Percentiles rank a stretch among this genome's conserved stretches.
Conservation (phyloP, 2,888 invertebrate genomes). For the Clivina fossor region DNA sequence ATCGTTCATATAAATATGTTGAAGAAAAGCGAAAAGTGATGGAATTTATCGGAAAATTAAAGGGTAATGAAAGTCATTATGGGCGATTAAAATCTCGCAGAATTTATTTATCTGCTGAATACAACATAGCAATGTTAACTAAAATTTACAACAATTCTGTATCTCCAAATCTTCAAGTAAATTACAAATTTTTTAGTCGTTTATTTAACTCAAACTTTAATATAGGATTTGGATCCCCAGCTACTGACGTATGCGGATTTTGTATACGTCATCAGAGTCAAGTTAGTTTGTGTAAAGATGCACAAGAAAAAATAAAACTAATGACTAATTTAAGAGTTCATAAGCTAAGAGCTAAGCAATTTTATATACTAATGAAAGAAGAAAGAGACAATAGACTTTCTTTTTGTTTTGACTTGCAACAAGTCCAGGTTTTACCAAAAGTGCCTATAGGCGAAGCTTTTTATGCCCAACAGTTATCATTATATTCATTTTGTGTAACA, state of each 20-base stretch:
- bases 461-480: slow-evolving; percentile 41
- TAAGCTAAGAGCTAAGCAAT: slow-evolving; percentile 39
- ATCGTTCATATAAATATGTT: slow-evolving; percentile 8
- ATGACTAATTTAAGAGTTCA: slow-evolving; percentile 39
- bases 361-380: slow-evolving; percentile 37
- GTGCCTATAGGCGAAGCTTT: slow-evolving; percentile 43
- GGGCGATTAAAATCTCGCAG: slow-evolving; percentile 38
- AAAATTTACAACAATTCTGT: slow-evolving; percentile 41
- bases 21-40: background rate
- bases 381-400: slow-evolving; percentile 33
- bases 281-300: slow-evolving; percentile 37
- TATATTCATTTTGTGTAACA: slow-evolving; percentile 41
- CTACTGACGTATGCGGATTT: slow-evolving; percentile 40
- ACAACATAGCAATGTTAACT: slow-evolving; percentile 38
- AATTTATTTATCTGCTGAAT: slow-evolving; percentile 40
- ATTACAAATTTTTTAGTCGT: slow-evolving; percentile 35
- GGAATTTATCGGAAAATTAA: too few relatives aligned
- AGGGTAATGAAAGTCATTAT: slow-evolving; percentile 41
- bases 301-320: slow-evolving; percentile 36
- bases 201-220: slow-evolving; percentile 38
- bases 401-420: slow-evolving; percentile 44
- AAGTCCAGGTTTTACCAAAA: slow-evolving; percentile 41
- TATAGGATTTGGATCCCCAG: slow-evolving; percentile 41
- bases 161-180: slow-evolving; percentile 19
- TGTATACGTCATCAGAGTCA: too few relatives aligned